Base-by-base conservation (phyloP, 2,888 invertebrate species). In the Heliconius charithonia region DNA sequence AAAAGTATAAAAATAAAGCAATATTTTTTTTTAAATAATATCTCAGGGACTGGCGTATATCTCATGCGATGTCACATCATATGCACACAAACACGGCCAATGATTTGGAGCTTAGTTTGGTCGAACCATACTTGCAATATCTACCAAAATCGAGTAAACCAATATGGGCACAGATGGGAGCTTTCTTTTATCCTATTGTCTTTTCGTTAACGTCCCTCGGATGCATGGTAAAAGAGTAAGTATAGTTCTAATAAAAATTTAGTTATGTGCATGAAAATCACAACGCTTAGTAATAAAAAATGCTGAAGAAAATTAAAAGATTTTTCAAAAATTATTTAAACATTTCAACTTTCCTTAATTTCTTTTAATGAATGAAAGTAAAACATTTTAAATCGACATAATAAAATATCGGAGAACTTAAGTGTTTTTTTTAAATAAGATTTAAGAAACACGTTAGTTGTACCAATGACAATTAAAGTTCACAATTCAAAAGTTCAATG, bases 1-100 rank as follows among this genome's bases (percentile, higher is more conserved):
- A 65, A 16, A 29, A 16, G 19, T 32, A 29, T 22, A 7, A 56
- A 22, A 37, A 66, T 65, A 32, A 66, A 65, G 0, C 6, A 37
- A 22, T 25, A 3, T n/a, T 25, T 22, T 29, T 1, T 41, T 19
- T 13, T 62, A 32, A 37, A 74, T 41, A 6, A 45, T 65, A 22
- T 94, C 95, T 81, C 88, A 96, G 96, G 75, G 96, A 97, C 75
- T 98, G 97, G 97, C 95, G 98, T 59, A 96, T 98, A 76, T 96
- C 96, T 0, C 98, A 98, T 85, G 96, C 96, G 0, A 89, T 98
- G 85, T 98, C 98, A 12, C 98, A 98, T 87, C 98, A 98, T 85
- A 91, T 97, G 29, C 97, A 96, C 87, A 96, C 98, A 0, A 98
- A 98, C 87, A 97, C 98, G 0, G 92, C 96, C 0, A 95, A 96